phyloP scores from a whole-genome alignment of 1,140 invertebrate species.

The Heliconius congener region DNA sequence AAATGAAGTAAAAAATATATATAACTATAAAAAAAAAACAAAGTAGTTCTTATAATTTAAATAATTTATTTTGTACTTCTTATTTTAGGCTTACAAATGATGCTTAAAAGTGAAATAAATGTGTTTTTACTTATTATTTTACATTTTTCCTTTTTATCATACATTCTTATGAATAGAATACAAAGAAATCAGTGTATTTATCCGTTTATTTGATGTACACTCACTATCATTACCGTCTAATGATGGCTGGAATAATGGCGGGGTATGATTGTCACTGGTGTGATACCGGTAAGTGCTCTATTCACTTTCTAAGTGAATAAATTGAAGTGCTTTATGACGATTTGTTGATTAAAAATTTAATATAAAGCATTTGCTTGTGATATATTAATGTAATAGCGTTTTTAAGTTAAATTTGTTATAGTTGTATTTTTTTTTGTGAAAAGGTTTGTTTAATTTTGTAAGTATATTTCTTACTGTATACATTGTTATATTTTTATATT shows the following conservation, averaged over 20 bases:
- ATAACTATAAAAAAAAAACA: neutral
- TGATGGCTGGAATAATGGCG: conserved; percentile 25
- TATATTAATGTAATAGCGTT: neutral
- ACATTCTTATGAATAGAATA: neutral
- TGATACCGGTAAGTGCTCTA: conserved; percentile 30
- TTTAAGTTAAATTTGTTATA: neutral
- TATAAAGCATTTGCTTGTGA: neutral
- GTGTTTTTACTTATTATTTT: neutral
- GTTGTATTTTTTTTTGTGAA: neutral
- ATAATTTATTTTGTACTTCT: neutral
- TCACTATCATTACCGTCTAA: conserved; percentile 25
- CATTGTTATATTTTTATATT: no score
- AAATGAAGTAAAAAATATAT: no score
- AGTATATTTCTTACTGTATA: no score
- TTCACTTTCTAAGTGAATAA: conserved; percentile 20
- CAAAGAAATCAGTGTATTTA: conserved; percentile 25
- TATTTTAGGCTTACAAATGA: neutral
- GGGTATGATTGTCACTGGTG: conserved; percentile 25
- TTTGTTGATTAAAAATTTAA: conserved; percentile 1
- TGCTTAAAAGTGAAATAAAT: no score
- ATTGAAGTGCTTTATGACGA: conserved; percentile 12
- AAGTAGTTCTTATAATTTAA: neutral
- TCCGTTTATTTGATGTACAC: conserved; percentile 16
- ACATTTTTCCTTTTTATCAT: neutral
- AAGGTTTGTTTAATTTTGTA: no score